phyloP scores from a whole-genome alignment of 2,888 invertebrate species.

The Protodeltote pygarga region DNA sequence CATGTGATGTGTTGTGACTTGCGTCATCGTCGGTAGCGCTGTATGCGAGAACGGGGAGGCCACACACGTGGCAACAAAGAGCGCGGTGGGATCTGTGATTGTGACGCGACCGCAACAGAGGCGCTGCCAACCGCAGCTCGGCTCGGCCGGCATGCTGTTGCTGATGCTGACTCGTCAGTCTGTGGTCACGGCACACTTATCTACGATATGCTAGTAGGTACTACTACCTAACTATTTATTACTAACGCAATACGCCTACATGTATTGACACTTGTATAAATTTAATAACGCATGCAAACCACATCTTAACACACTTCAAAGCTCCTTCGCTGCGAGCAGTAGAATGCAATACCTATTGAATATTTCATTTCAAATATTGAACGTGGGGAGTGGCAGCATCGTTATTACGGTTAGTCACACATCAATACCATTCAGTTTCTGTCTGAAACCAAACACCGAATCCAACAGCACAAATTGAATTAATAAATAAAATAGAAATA shows the following conservation, averaged over 20 bases:
- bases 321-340: conserved; percentile 37
- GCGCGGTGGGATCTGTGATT: conserved; percentile 43
- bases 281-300: neutral
- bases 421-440: conserved; percentile 22
- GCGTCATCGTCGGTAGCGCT: conserved; percentile 44
- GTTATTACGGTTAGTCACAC: conserved; percentile 36
- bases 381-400: conserved; percentile 47
- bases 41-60: conserved; percentile 52
- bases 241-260: too few species aligned
- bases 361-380: conserved; percentile 76
- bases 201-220: conserved; percentile 50
- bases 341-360: conserved; percentile 69
- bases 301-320: conserved; percentile 34
- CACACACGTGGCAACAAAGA: conserved; percentile 62
- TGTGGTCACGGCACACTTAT: conserved; percentile 59
- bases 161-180: conserved; percentile 56
- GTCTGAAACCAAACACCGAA: conserved; percentile 51
- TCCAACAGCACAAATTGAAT: conserved; percentile 47
- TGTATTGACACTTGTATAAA: too few species aligned
- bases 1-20: conserved; percentile 48
- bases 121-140: conserved; percentile 55
- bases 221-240: neutral
- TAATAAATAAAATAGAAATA: conserved; percentile 43
- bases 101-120: conserved; percentile 63
- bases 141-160: conserved; percentile 20